Percentiles rank a stretch among this genome's conserved stretches.
These are phyloP conservation scores for Epistrophe grossulariae DNA, from an alignment of 2,888 invertebrate species.

Conservation along the genomic window DNA sequence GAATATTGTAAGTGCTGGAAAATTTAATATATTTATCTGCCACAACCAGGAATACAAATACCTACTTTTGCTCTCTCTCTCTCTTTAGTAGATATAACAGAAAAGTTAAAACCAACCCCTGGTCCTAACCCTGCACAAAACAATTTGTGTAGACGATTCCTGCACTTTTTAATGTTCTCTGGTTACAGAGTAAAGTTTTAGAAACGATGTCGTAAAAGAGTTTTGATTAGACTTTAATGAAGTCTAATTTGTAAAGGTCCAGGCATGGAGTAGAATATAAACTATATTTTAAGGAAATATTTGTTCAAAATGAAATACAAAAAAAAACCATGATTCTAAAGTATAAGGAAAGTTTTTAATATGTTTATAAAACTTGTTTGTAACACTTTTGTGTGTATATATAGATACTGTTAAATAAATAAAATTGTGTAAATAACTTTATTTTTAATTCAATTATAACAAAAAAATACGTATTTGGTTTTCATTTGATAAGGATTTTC, in stretches of 20 bases:
- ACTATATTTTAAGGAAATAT: background rate
- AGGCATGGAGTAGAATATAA: background rate
- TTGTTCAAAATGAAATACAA: background rate
- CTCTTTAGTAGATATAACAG: too few relatives aligned
- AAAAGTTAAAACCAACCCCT: background rate
- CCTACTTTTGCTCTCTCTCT: too few relatives aligned
- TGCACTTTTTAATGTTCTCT: conserved; percentile 27
- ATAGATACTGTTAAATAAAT: background rate
- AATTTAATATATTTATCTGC: conserved; percentile 14
- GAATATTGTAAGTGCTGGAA: conserved; percentile 8
- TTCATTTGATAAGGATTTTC: too few relatives aligned
- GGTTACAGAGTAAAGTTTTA: background rate
- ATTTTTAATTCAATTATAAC: background rate
- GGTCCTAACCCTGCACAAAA: background rate
- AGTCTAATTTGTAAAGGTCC: conserved; percentile 25
- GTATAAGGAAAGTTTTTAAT: background rate
- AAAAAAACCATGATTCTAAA: background rate
- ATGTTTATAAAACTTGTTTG: background rate
- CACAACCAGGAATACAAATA: conserved; percentile 3
- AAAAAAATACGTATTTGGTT: too few relatives aligned
- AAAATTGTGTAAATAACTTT: background rate
- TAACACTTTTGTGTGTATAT: background rate
- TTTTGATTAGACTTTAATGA: conserved; percentile 42
- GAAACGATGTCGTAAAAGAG: conserved; percentile 2
- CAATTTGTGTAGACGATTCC: conserved; percentile 36